Evolutionary conservation across 2,888 invertebrate genomes (phyloP).

Genomic region (Drosophila diplacantha): DNA sequence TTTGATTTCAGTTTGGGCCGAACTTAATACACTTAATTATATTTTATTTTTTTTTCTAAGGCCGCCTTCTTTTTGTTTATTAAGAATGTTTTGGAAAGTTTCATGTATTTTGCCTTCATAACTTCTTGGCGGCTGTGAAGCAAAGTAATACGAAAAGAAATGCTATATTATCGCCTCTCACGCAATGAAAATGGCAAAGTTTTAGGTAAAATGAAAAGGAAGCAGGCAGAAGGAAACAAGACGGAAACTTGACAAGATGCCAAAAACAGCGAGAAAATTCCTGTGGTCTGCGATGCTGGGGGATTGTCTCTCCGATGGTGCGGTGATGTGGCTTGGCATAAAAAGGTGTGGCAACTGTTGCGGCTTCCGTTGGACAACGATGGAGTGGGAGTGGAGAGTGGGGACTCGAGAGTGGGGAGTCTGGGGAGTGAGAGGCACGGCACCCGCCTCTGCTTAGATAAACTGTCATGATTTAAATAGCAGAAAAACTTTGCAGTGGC

Average conservation of each 20-base stretch:
- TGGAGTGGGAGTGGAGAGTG: neutral
- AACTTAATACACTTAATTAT: constrained; percentile 30
- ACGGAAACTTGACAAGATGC: constrained; percentile 66
- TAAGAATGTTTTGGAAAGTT: constrained; percentile 2
- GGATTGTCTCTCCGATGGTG: constrained; percentile 15
- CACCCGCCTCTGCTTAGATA: constrained; percentile 62
- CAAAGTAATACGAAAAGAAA: constrained; percentile 7
- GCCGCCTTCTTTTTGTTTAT: neutral
- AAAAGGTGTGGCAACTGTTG: constrained; percentile 49
- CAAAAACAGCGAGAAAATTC: constrained; percentile 56
- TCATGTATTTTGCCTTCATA: neutral
- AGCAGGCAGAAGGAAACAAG: constrained; percentile 22
- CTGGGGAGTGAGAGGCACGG: constrained; percentile 32
- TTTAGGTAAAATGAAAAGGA: constrained; percentile 31
- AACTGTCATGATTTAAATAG: constrained; percentile 71
- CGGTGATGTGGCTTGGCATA: constrained; percentile 5
- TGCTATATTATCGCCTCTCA: constrained; percentile 25
- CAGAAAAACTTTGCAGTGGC: constrained; percentile 61
- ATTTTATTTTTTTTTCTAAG: neutral
- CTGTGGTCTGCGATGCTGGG: constrained; percentile 37
- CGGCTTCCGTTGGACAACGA: constrained; percentile 19
- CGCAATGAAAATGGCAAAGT: constrained; percentile 35
- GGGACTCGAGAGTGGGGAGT: neutral
- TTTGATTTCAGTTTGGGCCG: neutral
- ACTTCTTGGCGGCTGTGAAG: constrained; percentile 7